Evolutionary conservation across 1,140 invertebrate species (phyloP).

Genomic region (Pectinophora gossypiella): DNA sequence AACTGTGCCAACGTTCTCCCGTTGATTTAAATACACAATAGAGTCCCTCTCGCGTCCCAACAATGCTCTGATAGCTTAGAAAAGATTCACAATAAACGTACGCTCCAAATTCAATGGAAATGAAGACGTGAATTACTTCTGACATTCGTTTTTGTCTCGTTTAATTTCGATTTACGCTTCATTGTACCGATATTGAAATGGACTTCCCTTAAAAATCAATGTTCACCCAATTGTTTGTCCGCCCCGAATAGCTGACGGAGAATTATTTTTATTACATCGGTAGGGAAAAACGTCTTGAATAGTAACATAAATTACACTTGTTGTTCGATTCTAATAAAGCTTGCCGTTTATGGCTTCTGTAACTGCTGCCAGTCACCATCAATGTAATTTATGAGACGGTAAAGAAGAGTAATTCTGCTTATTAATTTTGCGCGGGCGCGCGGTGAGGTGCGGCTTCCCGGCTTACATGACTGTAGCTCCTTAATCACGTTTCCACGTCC

Average conservation of each 20-base stretch:
- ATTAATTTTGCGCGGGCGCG: conserved; percentile 52
- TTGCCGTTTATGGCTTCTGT: conserved; percentile 38
- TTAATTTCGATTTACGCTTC: conserved; percentile 15
- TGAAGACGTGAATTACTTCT: conserved; percentile 40
- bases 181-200: background rate
- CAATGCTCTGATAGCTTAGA: conserved; percentile 60
- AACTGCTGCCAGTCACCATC: conserved; percentile 47
- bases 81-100: conserved; percentile 56
- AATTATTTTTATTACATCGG: background rate
- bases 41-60: conserved; percentile 35
- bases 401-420: conserved; percentile 57
- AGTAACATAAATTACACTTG: too few species aligned
- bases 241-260: background rate
- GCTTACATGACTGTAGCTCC: conserved; percentile 39
- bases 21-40: conserved; percentile 64
- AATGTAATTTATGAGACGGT: conserved; percentile 57
- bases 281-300: too few species aligned
- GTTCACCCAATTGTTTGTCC: background rate
- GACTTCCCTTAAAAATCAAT: background rate
- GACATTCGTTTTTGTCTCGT: conserved; percentile 26
- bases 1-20: conserved; percentile 36
- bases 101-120: conserved; percentile 41
- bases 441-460: conserved; percentile 37
- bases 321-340: conserved; percentile 44
- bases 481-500: conserved; percentile 36